These are phyloP conservation scores for Myocastor coypus DNA, from an alignment of 2,113 vertebrate species.

Conservation along the genomic window DNA sequence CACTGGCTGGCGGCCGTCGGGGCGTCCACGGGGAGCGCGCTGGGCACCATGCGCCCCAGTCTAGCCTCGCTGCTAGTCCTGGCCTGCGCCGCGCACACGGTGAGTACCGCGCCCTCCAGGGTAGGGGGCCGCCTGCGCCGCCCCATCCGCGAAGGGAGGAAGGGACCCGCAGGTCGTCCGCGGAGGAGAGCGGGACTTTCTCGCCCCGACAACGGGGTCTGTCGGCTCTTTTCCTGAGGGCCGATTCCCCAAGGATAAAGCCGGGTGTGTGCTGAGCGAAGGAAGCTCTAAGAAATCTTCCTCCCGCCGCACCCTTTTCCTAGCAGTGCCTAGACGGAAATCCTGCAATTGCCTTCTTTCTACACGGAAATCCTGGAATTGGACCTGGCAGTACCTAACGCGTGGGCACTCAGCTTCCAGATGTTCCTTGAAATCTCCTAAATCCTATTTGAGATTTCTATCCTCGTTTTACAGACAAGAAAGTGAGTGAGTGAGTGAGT, in stretches of 20 bases:
- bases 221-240: background rate
- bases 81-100: background rate
- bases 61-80: background rate
- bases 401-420: background rate
- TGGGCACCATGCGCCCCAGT: slow-evolving; percentile 31
- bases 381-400: background rate
- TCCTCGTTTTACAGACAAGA: background rate
- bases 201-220: background rate
- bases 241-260: background rate
- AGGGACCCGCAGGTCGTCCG: too few species aligned
- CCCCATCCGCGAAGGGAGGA: background rate
- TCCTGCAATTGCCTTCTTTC: background rate
- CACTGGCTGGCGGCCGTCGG: background rate
- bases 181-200: too few species aligned
- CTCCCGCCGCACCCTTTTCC: too few species aligned
- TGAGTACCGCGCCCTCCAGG: slow-evolving; percentile 54
- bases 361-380: background rate
- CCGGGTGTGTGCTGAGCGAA: fast-evolving
- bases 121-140: background rate
- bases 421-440: background rate
- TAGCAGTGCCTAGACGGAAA: background rate
- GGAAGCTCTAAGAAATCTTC: too few species aligned
- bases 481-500: background rate
- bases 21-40: background rate
- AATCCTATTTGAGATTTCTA: background rate